phyloP scores from a whole-genome alignment of 1,140 invertebrate species.

The Mesaphorura yosii region DNA sequence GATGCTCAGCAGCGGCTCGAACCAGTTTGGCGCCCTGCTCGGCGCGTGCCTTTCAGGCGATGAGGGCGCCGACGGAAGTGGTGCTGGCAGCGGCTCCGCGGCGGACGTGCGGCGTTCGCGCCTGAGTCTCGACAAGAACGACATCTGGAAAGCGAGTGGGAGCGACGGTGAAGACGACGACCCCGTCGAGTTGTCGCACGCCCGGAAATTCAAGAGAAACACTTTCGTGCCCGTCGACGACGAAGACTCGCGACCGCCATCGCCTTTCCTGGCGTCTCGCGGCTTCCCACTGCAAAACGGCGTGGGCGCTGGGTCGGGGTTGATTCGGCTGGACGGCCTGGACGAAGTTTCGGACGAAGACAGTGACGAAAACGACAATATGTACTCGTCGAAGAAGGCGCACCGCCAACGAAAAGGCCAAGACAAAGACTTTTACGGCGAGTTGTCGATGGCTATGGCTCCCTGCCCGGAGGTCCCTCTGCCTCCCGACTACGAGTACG shows the following conservation, averaged over 20 bases:
- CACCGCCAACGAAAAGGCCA: neutral
- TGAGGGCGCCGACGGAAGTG: too few relatives aligned
- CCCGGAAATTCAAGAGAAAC: too few relatives aligned
- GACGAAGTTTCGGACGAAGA: conserved; percentile 29
- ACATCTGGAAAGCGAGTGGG: neutral
- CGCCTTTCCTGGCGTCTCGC: conserved; percentile 19
- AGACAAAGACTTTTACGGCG: conserved; percentile 14
- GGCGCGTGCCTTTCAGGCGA: too few relatives aligned
- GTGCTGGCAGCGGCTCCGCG: too few relatives aligned
- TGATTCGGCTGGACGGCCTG: conserved; percentile 13
- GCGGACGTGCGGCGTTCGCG: neutral
- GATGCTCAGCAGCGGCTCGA: too few relatives aligned
- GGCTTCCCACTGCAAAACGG: too few relatives aligned
- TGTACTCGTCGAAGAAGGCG: conserved; percentile 6
- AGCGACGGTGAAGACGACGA: neutral
- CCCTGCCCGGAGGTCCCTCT: conserved; percentile 16
- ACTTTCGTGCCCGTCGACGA: too few relatives aligned
- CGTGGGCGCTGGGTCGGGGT: too few relatives aligned
- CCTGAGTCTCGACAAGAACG: too few relatives aligned
- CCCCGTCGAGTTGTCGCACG: too few relatives aligned
- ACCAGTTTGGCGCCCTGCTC: too few relatives aligned
- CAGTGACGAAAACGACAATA: too few relatives aligned
- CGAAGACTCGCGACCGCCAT: conserved; percentile 21
- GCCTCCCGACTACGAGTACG: conserved; percentile 10
- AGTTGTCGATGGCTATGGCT: conserved; percentile 20